phyloP scores from a whole-genome alignment of 2,888 invertebrate species.

The Crematogaster levior region DNA sequence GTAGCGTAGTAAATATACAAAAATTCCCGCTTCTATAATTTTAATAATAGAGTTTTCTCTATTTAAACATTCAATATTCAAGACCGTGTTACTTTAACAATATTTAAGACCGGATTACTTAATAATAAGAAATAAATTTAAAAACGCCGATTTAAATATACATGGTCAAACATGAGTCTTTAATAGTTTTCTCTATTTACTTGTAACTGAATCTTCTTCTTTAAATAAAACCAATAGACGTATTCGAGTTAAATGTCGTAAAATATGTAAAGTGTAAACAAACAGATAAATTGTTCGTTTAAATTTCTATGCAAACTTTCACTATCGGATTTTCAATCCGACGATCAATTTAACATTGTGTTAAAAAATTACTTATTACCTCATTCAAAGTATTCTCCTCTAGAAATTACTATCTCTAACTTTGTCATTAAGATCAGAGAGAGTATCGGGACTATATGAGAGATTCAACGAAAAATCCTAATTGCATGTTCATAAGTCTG shows the following conservation, averaged over 20 bases:
- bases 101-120: no score
- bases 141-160: no score
- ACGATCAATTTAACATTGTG: neutral
- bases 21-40: neutral
- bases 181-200: no score
- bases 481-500: conserved; percentile 5
- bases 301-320: neutral
- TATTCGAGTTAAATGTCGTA: neutral
- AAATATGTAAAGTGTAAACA: neutral
- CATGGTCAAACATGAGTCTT: no score
- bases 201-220: neutral
- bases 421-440: neutral
- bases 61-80: no score
- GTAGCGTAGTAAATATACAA: no score
- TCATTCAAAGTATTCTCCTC: neutral
- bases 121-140: no score
- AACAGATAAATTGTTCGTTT: neutral
- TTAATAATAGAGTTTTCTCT: neutral
- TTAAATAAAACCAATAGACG: neutral
- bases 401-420: neutral
- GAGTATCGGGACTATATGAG: neutral
- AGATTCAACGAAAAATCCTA: conserved; percentile 20
- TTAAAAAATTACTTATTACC: neutral
- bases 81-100: no score
- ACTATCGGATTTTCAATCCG: neutral